These are phyloP conservation scores for Tolypeutes matacus DNA, from an alignment of 2,797 vertebrate genomes.

Conservation along the genomic window DNA sequence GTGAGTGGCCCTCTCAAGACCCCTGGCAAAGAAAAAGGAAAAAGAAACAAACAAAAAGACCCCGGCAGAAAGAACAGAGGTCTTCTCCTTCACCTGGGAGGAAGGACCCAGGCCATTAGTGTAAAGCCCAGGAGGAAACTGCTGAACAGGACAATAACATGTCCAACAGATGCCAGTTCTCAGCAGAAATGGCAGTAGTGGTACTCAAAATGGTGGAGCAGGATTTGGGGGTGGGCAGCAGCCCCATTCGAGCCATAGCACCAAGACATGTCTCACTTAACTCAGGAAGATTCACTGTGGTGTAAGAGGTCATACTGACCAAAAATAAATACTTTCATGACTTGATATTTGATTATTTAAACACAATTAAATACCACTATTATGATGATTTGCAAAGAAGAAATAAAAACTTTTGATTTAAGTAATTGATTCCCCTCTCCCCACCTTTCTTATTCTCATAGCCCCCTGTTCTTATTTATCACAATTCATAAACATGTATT, in stretches of 20 bases:
- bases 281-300: not conserved
- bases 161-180: not conserved
- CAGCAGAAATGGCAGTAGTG: rapidly evolving
- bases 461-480: not conserved
- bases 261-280: not conserved
- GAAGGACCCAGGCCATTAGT: not conserved
- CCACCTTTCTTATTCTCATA: not conserved
- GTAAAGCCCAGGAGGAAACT: not conserved
- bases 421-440: not conserved
- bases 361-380: not conserved
- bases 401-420: constrained; percentile 2
- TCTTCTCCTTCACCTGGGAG: not conserved
- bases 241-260: not conserved
- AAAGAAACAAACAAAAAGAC: no score
- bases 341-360: not conserved
- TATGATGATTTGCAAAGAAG: not conserved
- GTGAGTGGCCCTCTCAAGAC: not conserved
- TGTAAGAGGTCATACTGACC: not conserved
- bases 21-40: not conserved
- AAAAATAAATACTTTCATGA: not conserved
- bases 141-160: not conserved
- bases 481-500: not conserved
- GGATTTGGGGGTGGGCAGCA: not conserved
- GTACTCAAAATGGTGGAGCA: rapidly evolving
- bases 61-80: not conserved